These are phyloP conservation scores for Polydesmus complanatus DNA, from an alignment of 2,888 invertebrate species.

Conservation along the genomic window DNA sequence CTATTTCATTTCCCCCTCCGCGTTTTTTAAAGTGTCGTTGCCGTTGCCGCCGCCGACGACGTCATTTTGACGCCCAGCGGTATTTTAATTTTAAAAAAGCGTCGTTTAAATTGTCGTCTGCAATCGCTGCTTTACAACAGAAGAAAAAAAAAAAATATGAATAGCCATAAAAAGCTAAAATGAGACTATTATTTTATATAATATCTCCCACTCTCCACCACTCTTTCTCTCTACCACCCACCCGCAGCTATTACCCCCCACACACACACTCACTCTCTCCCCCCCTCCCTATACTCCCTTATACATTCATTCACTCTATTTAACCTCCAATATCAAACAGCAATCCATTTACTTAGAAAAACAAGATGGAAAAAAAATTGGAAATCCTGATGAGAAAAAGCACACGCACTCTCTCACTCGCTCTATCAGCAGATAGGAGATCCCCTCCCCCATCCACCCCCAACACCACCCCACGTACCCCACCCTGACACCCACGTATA, in stretches of 20 bases:
- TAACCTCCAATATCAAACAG: not conserved
- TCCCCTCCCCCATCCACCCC: not conserved
- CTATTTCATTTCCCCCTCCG: not conserved
- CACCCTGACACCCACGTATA: too few species aligned
- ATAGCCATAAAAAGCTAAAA: not conserved
- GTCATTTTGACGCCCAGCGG: too few species aligned
- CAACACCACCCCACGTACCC: not conserved
- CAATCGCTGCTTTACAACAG: too few species aligned
- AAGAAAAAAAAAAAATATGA: not conserved
- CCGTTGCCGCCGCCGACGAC: too few species aligned
- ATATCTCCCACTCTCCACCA: too few species aligned
- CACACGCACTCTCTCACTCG: not conserved
- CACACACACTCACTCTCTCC: not conserved
- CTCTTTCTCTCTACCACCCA: not conserved
- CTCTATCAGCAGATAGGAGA: not conserved
- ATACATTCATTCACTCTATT: too few species aligned
- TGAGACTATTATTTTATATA: not conserved
- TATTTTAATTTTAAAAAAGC: too few species aligned
- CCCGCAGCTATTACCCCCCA: not conserved
- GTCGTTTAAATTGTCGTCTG: not conserved
- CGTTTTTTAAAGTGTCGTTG: too few species aligned
- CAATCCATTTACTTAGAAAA: not conserved
- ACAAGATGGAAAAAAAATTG: not conserved
- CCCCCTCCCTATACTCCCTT: not conserved
- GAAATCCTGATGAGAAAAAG: not conserved